phyloP scores from a whole-genome alignment of 2,888 invertebrate genomes.

The Flabesymbios commensalis region DNA sequence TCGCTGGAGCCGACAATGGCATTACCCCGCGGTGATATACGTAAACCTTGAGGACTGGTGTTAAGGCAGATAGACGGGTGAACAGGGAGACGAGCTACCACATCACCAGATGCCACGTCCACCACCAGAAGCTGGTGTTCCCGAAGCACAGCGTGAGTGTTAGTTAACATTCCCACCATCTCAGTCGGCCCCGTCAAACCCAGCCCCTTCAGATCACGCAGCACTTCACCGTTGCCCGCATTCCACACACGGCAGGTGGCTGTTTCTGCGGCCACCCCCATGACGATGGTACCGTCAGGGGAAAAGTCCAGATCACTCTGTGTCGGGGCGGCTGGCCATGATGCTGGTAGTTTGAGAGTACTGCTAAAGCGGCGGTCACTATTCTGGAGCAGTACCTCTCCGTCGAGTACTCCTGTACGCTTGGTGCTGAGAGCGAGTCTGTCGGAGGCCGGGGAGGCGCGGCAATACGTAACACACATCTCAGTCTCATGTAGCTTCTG shows the following conservation, averaged over 20 bases:
- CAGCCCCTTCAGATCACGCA: constrained; percentile 21
- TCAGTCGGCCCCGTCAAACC: constrained; percentile 5
- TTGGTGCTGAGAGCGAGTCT: constrained; percentile 22
- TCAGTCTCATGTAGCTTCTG: constrained; percentile 8
- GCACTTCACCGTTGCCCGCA: constrained; percentile 32
- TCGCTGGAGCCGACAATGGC: constrained; percentile 20
- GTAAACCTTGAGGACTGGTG: constrained; percentile 8
- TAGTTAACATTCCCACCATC: constrained; percentile 32
- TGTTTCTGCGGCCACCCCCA: constrained; percentile 20
- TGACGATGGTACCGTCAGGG: constrained; percentile 31
- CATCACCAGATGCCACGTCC: constrained; percentile 29
- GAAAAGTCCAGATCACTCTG: constrained; percentile 31
- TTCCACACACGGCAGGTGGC: constrained; percentile 32
- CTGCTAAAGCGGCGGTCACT: constrained; percentile 20
- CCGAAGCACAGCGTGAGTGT: constrained; percentile 30
- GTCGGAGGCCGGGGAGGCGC: constrained; percentile 29
- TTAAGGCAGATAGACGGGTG: constrained; percentile 9
- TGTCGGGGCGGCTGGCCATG: constrained; percentile 15
- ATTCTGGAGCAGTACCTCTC: constrained; percentile 24
- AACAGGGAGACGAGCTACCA: constrained; percentile 16
- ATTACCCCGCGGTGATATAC: constrained; percentile 24
- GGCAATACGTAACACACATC: constrained; percentile 14
- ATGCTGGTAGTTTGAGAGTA: constrained; percentile 3
- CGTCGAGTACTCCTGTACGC: not conserved
- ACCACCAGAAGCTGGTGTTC: constrained; percentile 20